Conservation (phyloP, 2,797 vertebrate genomes). For the Amazonetta brasiliensis region DNA sequence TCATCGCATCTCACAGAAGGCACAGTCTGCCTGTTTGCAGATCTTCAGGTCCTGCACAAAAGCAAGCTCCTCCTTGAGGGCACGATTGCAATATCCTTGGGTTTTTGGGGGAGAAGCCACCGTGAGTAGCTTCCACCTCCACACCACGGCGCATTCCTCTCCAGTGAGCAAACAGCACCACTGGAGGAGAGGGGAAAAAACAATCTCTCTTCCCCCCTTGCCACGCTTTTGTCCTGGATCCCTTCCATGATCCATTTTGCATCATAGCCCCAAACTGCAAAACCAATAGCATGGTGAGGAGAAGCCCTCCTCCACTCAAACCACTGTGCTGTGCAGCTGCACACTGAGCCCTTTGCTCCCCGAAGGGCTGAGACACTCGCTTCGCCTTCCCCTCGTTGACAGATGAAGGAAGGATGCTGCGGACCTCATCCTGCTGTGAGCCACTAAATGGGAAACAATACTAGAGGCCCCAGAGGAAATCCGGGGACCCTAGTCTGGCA, state of each 20-base stretch:
- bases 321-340: rapidly evolving
- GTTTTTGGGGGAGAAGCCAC: not conserved
- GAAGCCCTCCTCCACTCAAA: not conserved
- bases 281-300: not conserved
- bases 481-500: not conserved
- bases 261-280: conserved; percentile 10
- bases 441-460: not conserved
- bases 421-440: not conserved
- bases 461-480: not conserved
- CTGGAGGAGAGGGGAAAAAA: not conserved
- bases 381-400: not conserved
- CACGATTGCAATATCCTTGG: not conserved
- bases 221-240: conserved; percentile 21
- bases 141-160: conserved; percentile 30
- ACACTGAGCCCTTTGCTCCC: not conserved
- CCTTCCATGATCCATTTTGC: conserved; percentile 37
- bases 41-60: conserved; percentile 1
- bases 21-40: conserved; percentile 22
- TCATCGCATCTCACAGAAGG: not conserved
- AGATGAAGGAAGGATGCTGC: not conserved
- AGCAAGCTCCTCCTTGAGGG: not conserved
- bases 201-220: not conserved
- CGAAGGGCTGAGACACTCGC: not conserved
- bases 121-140: conserved; percentile 39
- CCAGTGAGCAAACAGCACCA: not conserved